Evolutionary conservation across 1,140 invertebrate species (phyloP), one percentile per base, ranked within the genome.

Genomic region (Hermatobates lingyangjiaoensis): DNA sequence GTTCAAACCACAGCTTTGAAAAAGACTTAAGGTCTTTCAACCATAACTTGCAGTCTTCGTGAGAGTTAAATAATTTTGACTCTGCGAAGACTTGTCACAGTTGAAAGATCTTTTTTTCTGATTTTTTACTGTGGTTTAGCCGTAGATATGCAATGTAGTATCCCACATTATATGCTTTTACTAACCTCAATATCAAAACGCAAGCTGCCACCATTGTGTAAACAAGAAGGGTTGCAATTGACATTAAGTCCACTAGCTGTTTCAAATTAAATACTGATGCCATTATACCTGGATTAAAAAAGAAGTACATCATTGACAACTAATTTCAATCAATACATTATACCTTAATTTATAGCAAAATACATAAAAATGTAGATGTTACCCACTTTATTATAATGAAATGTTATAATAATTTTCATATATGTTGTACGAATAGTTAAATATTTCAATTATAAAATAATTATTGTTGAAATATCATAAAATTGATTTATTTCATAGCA

Each of bases 241-340:
- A 90, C 76, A 94, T 87, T 78, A 95, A 87, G 59, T 90, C 84
- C 15, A 94, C 86, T 23, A 95, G 67, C 62, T 89, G 82, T n/a
- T 83, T 74, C 28, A 94, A 63, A 64, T 92, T 77, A 63, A 95
- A 92, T 25, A 93, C 62, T n/a, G 82, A 74, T 2, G 89, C 84
- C 78, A 94, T 87, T 2, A 79, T 51, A 45, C 80, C 87, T 77
- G 67, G 39, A 27, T 25, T 28, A 42, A 26, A 40, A 45, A 30
- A n/a, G n/a, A n/a, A n/a, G n/a, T n/a, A n/a, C n/a, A n/a, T n/a
- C n/a, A n/a, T n/a, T n/a, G n/a, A n/a, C n/a, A n/a, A n/a, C n/a
- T n/a, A n/a, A n/a, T n/a, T n/a, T n/a, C n/a, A n/a, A n/a, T n/a
- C n/a, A n/a, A n/a, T n/a, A n/a, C n/a, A n/a, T n/a, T n/a, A n/a